Evolutionary conservation across 2,888 invertebrate species (phyloP), one percentile per base, ranked within the genome.

Genomic region (Steinernema carpocapsae): DNA sequence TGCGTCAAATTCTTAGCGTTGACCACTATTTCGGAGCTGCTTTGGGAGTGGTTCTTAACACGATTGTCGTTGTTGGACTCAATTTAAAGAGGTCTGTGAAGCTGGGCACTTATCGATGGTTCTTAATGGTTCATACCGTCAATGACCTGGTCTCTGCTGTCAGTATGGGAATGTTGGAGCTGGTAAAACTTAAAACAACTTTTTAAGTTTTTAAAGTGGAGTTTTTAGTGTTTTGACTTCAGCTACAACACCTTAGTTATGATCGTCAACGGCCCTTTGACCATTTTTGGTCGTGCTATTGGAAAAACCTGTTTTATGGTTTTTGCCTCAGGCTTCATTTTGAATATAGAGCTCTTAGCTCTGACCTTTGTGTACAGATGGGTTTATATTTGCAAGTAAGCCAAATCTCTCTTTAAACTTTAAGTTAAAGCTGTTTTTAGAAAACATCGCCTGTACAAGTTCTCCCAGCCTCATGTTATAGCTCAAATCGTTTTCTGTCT

Each of bases 41-140:
- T 1, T 12, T 52, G 19, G 52, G 52, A 24, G 24, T 52, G 10
- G 24, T 52, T 22, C 19, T 22, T 2, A 52, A 52, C 52, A 22
- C 52, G 22, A 24, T 52, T 22, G 24, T 52, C 52, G 52, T 52
- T 1, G 24, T 24, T n/a, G 52, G 52, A 22, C 52, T 52, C 52
- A 52, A 24, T 2, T 12, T 52, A 24, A n/a, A 52, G 22, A 52
- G 52, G 52, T 52, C 52, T 3, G 24, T 19, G 12, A n/a, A 12
- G 3, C 52, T 52, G 52, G 52, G 52, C 1, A 24, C 19, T 10
- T 52, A 52, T 24, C 52, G 52, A 24, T 52, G 52, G 52, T 52
- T 52, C 24, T 19, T 52, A 12, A 24, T 52, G 52, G 22, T 12
- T 24, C 52, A 52, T 52, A 12, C 52, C 10, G 52, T 17, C 3